phyloP scores from a whole-genome alignment of 2,888 invertebrate species.

The Hydriomena furcata region DNA sequence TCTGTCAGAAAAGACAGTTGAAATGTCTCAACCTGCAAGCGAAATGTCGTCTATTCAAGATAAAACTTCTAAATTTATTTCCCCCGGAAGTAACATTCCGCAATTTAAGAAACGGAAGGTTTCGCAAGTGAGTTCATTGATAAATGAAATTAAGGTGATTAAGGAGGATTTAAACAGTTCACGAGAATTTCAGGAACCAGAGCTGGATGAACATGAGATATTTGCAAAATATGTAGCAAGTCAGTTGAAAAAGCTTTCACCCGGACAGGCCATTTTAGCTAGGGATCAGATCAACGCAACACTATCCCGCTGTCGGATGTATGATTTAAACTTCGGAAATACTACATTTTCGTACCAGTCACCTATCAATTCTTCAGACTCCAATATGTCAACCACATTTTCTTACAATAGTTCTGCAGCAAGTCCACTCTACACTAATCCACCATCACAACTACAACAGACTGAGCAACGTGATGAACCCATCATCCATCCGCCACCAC shows the following conservation, averaged over 20 bases:
- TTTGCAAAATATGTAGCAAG: constrained; percentile 27
- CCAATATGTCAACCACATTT: constrained; percentile 21
- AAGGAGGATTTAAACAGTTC: constrained; percentile 27
- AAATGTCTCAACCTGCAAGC: too few relatives aligned
- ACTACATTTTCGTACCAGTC: constrained; percentile 28
- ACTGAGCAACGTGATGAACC: too few relatives aligned
- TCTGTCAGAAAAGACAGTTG: too few relatives aligned
- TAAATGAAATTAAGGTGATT: constrained; percentile 26
- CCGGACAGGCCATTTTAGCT: constrained; percentile 25
- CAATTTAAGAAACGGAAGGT: constrained; percentile 12
- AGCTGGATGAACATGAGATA: constrained; percentile 26
- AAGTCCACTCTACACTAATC: too few relatives aligned
- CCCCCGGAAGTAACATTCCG: too few relatives aligned
- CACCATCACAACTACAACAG: too few relatives aligned
- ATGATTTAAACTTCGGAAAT: constrained; percentile 25
- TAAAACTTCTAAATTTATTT: too few relatives aligned
- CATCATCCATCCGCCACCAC: too few relatives aligned
- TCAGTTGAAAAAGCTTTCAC: constrained; percentile 25
- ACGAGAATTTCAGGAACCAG: constrained; percentile 24
- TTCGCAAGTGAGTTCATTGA: constrained; percentile 22
- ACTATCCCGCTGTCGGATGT: constrained; percentile 21
- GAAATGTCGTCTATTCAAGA: too few relatives aligned
- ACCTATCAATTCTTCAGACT: constrained; percentile 28
- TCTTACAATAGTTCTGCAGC: too few relatives aligned
- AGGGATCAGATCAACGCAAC: too few relatives aligned